Evolutionary conservation across 2,113 vertebrate species (phyloP), one percentile per base, ranked within the genome.

Genomic region (Azemiops feae): DNA sequence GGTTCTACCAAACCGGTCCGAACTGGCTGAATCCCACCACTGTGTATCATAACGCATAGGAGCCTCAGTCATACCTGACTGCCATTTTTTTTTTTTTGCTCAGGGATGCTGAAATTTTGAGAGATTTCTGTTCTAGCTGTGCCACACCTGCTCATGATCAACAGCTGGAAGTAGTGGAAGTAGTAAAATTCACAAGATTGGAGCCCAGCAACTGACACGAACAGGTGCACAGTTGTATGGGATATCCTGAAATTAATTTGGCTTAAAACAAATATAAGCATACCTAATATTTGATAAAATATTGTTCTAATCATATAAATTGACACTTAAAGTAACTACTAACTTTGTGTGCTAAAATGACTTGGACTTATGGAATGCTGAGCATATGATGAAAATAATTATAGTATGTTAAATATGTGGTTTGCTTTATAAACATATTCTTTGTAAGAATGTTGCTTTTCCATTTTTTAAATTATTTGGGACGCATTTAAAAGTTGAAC

Each of bases 161-260:
- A 39, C 64, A 55, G 47, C 89, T 93, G 52, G 58, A 53, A 52
- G 20, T 94, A 60, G 91, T 87, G 25, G 18, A 85, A 96, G 94
- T 90, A 93, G 58, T 95, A 93, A 95, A 91, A 91, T 81, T 45
- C 25, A 1, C 60, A 34, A 45, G 88, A 93, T 95, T 91, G 85
- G 92, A 93, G 54, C 93, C 94, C 53, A 86, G 58, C n/a, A 95
- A 92, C 16, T 95, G 88, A 91, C 95, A 90, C 81, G 91, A 93
- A 39, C 92, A 95, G 57, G 14, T 93, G 25, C 3, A 0, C 86
- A 27, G 18, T 89, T 94, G 20, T 89, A 60, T 1, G 57, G n/a
- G 22, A 39, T 95, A 93, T 87, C 92, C 50, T 92, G 91, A 92
- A 90, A 92, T 92, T 89, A 53, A 69, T 94, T 94, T 94, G 91